phyloP scores from a whole-genome alignment of 1,140 invertebrate species.

The Choristoneura fumiferana region DNA sequence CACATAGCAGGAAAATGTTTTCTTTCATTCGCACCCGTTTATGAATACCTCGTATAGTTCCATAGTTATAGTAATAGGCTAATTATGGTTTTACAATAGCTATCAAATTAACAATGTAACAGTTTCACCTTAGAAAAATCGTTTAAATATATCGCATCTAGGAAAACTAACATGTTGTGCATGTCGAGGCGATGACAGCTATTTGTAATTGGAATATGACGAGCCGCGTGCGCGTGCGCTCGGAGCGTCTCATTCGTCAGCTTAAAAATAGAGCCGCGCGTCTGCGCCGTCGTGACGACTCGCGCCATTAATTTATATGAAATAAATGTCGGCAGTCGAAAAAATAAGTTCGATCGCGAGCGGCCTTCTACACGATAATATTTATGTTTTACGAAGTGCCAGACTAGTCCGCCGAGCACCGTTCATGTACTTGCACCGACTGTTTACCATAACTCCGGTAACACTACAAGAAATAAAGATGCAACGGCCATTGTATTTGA shows the following conservation, averaged over 20 bases:
- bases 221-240: conserved; percentile 71
- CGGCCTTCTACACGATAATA: conserved; percentile 73
- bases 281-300: conserved; percentile 77
- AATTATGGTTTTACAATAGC: too few relatives aligned
- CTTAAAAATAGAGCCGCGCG: conserved; percentile 74
- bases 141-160: neutral
- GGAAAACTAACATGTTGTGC: conserved; percentile 52
- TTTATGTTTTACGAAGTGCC: conserved; percentile 75
- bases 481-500: neutral
- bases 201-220: conserved; percentile 77
- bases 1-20: conserved; percentile 45
- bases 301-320: conserved; percentile 77
- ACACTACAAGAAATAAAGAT: neutral
- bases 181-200: conserved; percentile 69
- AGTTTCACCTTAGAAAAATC: conserved; percentile 32
- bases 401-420: conserved; percentile 43
- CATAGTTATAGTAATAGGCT: too few relatives aligned
- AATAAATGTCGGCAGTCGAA: conserved; percentile 77
- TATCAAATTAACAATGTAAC: too few relatives aligned
- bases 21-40: conserved; percentile 46
- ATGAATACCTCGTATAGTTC: conserved; percentile 14
- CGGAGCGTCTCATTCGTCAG: conserved; percentile 75
- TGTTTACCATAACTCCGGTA: conserved; percentile 14
- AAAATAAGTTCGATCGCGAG: conserved; percentile 74
- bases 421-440: neutral